Percentiles rank a stretch among this genome's conserved stretches.
Conservation (phyloP, 2,888 invertebrate genomes). For the Blastobasis lacticolella region DNA sequence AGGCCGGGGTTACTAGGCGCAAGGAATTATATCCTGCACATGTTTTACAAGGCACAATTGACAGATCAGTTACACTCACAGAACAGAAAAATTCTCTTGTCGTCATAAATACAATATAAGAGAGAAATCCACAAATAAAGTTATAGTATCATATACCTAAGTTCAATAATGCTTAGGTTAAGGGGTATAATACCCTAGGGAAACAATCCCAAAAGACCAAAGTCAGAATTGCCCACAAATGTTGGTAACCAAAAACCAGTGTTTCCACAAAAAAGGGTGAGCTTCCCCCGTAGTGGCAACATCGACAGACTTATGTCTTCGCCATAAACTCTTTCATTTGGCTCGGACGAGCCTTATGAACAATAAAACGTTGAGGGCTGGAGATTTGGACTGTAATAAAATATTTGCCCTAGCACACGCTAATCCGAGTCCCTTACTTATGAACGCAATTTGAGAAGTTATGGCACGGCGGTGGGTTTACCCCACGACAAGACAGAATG, state of each 20-base stretch:
- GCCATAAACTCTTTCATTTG: constrained; percentile 75
- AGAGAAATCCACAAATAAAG: too few relatives aligned
- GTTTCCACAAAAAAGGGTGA: constrained; percentile 29
- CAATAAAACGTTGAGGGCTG: constrained; percentile 74
- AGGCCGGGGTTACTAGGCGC: constrained; percentile 36
- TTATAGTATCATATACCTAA: background rate
- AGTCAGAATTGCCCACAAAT: background rate
- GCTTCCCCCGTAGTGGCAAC: constrained; percentile 46
- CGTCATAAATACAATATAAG: too few relatives aligned
- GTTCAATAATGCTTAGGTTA: background rate
- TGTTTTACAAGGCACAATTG: too few relatives aligned
- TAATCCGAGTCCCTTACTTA: constrained; percentile 71
- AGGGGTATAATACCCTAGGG: background rate
- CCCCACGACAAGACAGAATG: too few relatives aligned
- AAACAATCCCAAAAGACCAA: constrained; percentile 3
- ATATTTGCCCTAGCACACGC: constrained; percentile 72
- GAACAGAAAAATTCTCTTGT: too few relatives aligned
- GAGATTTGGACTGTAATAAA: constrained; percentile 74
- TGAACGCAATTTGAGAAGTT: constrained; percentile 71
- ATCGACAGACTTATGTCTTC: constrained; percentile 62
- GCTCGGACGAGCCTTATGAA: constrained; percentile 74
- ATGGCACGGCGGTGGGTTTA: constrained; percentile 30
- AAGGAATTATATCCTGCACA: too few relatives aligned
- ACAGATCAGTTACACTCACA: too few relatives aligned
- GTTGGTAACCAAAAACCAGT: constrained; percentile 10